Base-by-base conservation (phyloP, 2,113 vertebrate species). In the Oceanodroma tethys region DNA sequence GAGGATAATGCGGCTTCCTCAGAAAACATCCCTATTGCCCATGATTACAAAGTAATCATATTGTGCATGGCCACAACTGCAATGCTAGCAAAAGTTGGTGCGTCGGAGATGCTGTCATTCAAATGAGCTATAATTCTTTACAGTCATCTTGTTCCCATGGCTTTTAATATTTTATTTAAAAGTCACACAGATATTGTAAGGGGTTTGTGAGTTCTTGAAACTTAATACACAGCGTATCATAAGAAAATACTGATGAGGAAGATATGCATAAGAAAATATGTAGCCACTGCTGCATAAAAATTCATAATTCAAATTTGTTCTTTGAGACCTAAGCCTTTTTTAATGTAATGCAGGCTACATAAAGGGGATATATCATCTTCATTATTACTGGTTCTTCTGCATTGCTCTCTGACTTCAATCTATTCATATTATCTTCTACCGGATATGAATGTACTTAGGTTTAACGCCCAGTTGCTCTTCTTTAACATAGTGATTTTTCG, bases 41-140 rank as follows among this genome's bases (percentile, higher is more conserved):
- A 16, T 80, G 47, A 97, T 95, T 98, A 87, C 94, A 78, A 95
- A 96, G 88, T 92, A 97, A 91, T 96, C 71, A 70, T 63, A 75
- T 47, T 89, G 60, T 94, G 84, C 52, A 34, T 75, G 73, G 67
- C 81, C 93, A 68, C 91, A 89, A 85, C 78, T 79, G 93, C 79
- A 84, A 3, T 82, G 81, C 27, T 59, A 94, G 90, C 53, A 85
- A 65, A 93, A 95, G 60, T 75, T 16, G 0, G 16, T 52, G 56
- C 3, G 3, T 75, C 13, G 8, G 78, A 89, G 86, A 58, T 81
- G 66, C 92, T 95, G 75, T 84, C 89, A 86, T 73, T 95, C 84
- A 88, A 95, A 92, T 94, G 60, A 96, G 59, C 87, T 93, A 13
- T 81, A 81, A 93, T 94, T 97, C 89, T 90, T 91, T 91, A 76